These are phyloP conservation scores for Panagrolaimus sp. DNA, from an alignment of 1,140 invertebrate genomes.

Conservation along the genomic window DNA sequence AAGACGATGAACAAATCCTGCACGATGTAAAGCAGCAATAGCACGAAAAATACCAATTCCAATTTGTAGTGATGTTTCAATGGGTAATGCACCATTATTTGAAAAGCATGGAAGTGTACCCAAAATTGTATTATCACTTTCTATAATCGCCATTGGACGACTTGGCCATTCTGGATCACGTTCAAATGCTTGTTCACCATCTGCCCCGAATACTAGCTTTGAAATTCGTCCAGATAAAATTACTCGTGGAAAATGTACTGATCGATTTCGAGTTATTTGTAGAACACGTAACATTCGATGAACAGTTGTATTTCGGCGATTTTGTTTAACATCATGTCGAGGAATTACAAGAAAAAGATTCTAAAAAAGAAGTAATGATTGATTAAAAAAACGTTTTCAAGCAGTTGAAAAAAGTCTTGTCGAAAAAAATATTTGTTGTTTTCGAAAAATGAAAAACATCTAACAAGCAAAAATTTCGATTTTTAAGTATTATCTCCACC, in stretches of 20 bases:
- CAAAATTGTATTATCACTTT: not conserved
- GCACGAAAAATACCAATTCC: constrained; percentile 33
- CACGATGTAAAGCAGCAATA: constrained; percentile 26
- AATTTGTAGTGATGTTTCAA: constrained; percentile 24
- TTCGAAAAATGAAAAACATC: too few relatives aligned
- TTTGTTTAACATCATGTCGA: constrained; percentile 5
- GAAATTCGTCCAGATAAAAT: constrained; percentile 20
- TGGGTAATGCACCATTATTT: not conserved
- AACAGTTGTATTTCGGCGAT: constrained; percentile 4
- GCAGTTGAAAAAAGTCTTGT: too few relatives aligned
- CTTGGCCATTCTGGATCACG: constrained; percentile 26
- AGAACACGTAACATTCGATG: not conserved
- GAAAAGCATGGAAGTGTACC: constrained; percentile 1
- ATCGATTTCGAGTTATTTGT: constrained; percentile 17
- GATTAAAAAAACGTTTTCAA: not conserved
- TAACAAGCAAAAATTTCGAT: too few relatives aligned
- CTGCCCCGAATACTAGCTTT: constrained; percentile 29
- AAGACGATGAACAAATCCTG: constrained; percentile 30
- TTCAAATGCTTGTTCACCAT: constrained; percentile 26
- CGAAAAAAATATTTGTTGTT: not conserved
- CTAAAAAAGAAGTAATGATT: not conserved
- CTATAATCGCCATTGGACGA: constrained; percentile 7
- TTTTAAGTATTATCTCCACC: too few relatives aligned
- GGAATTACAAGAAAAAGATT: constrained; percentile 5
- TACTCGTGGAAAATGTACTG: constrained; percentile 31